These are phyloP conservation scores for Poecilus cupreus DNA, from an alignment of 2,888 invertebrate genomes.

Conservation along the genomic window DNA sequence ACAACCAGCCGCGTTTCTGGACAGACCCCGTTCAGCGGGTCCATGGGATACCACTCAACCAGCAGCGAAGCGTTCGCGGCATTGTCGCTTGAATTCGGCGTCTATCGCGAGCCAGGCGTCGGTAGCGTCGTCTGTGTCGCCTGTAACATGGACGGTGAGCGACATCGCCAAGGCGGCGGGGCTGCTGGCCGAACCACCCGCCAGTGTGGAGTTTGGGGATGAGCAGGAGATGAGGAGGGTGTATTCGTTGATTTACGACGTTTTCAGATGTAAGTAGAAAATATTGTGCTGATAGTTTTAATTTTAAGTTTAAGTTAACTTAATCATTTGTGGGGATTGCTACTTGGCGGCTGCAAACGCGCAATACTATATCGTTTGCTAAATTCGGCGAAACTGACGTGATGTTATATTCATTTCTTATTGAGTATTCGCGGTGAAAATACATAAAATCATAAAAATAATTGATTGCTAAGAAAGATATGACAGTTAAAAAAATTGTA, in stretches of 20 bases:
- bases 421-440: too few relatives aligned
- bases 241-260: constrained; percentile 84
- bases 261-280: constrained; percentile 80
- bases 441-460: too few relatives aligned
- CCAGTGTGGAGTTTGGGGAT: constrained; percentile 75
- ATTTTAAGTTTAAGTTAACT: too few relatives aligned
- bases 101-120: constrained; percentile 8
- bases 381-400: too few relatives aligned
- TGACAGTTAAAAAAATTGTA: too few relatives aligned
- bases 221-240: constrained; percentile 85
- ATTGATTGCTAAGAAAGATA: too few relatives aligned
- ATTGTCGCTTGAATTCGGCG: constrained; percentile 42
- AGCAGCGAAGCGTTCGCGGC: constrained; percentile 35
- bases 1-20: constrained; percentile 42
- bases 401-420: too few relatives aligned
- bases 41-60: constrained; percentile 59
- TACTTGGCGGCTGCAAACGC: too few relatives aligned
- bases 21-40: constrained; percentile 47
- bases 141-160: constrained; percentile 71
- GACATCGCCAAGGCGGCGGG: constrained; percentile 77
- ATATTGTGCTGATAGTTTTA: too few relatives aligned
- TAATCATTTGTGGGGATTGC: too few relatives aligned
- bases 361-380: too few relatives aligned
- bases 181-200: constrained; percentile 75
- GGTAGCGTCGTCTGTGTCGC: constrained; percentile 37